Evolutionary conservation across 2,888 invertebrate species (phyloP).

Genomic region (Andrena chrysosceles): DNA sequence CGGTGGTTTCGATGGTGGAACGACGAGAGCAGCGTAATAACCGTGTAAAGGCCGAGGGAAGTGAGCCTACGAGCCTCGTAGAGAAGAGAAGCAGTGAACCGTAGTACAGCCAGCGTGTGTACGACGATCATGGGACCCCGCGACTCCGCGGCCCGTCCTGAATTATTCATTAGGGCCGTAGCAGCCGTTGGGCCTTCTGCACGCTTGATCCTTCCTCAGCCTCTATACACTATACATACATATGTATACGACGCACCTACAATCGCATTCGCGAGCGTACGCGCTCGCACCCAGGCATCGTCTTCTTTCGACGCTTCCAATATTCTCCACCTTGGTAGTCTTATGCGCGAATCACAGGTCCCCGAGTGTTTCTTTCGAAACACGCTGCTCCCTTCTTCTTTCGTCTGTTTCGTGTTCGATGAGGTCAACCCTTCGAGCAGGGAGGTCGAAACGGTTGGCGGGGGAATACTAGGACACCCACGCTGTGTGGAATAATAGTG

Average conservation of each 20-base stretch:
- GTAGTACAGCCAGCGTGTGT: constrained; percentile 43
- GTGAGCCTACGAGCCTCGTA: constrained; percentile 20
- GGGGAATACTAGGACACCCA: too few species aligned
- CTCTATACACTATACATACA: constrained; percentile 60
- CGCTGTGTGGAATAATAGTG: too few species aligned
- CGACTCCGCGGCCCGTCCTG: constrained; percentile 69
- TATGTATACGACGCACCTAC: constrained; percentile 68
- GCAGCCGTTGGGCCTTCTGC: constrained; percentile 77
- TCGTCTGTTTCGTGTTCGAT: too few species aligned
- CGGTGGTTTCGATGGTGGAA: constrained; percentile 45
- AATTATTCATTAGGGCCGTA: constrained; percentile 81
- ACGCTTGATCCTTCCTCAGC: constrained; percentile 77
- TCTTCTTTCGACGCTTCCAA: constrained; percentile 33
- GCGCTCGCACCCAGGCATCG: constrained; percentile 39
- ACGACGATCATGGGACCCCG: constrained; percentile 60
- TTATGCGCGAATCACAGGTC: constrained; percentile 13
- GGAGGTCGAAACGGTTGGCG: too few species aligned
- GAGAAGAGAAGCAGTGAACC: constrained; percentile 19
- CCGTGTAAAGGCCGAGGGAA: constrained; percentile 57
- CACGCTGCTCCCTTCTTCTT: neutral
- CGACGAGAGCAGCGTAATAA: constrained; percentile 70
- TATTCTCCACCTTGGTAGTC: constrained; percentile 6
- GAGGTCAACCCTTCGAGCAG: too few species aligned
- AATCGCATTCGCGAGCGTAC: constrained; percentile 37
- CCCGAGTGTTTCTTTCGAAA: neutral